Conservation (phyloP, 2,113 vertebrate genomes). For the Donacobius atricapilla region DNA sequence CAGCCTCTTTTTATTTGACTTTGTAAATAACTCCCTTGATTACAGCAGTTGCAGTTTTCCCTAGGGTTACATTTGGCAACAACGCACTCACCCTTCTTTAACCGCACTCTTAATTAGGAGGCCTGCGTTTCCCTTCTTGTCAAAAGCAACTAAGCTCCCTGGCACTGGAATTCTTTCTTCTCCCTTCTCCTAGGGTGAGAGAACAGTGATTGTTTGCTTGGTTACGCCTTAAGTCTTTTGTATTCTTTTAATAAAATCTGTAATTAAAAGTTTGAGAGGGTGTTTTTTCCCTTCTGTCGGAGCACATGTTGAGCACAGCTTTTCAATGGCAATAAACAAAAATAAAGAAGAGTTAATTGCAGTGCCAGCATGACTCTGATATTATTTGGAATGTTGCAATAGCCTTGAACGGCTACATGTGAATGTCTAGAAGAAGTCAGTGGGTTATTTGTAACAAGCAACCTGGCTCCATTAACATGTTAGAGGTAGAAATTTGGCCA, state of each 20-base stretch:
- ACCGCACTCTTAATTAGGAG: background rate
- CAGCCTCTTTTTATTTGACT: slow-evolving; percentile 39
- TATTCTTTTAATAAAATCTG: background rate
- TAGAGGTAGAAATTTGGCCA: background rate
- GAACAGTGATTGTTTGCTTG: background rate
- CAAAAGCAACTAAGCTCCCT: background rate
- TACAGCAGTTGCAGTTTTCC: slow-evolving; percentile 15
- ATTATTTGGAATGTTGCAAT: background rate
- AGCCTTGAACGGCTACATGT: background rate
- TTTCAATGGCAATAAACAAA: background rate
- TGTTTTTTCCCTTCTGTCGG: background rate
- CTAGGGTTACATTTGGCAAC: background rate
- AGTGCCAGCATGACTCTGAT: background rate
- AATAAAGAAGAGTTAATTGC: background rate
- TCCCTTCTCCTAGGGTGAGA: background rate
- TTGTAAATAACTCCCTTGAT: slow-evolving; percentile 23
- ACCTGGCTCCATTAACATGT: background rate
- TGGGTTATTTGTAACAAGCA: background rate
- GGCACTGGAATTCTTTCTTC: background rate
- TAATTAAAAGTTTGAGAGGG: background rate
- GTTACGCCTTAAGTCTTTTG: background rate
- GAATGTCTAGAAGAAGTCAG: background rate
- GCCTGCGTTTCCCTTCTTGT: background rate
- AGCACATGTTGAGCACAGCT: background rate
- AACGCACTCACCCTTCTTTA: background rate